Evolutionary conservation across 2,113 vertebrate species (phyloP), one percentile per base, ranked within the genome.

Genomic region (Apteryx mantelli): DNA sequence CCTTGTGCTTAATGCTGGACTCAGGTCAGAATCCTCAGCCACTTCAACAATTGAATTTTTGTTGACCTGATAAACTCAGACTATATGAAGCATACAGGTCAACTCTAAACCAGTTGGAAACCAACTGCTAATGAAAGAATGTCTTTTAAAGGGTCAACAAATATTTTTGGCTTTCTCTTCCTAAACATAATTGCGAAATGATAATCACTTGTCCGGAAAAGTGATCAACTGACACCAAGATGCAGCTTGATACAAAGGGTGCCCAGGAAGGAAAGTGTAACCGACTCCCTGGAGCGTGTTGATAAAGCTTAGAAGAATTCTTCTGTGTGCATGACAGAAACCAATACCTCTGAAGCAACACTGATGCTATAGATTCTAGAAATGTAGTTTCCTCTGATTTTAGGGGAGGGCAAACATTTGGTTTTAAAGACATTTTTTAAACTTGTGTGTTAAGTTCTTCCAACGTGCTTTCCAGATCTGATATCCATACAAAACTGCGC

Each of bases 381-480:
- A 48, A 68, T 73, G 36, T 18, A n/a, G 44, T 24, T 56, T 63
- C 65, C 52, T 95, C 69, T 77, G 65, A 30, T 79, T 68, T 11
- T 42, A 55, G 83, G 30, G 79, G 34, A 92, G 12, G 58, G 79
- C 42, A 82, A 88, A 96, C 83, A 87, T 48, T 69, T 53, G 26
- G n/a, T 26, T 70, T 84, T 24, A 74, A 93, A 50, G 26, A 32
- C 13, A 64, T 58, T 86, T 70, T 46, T 76, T 52, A 56, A 78
- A 50, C 75, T 86, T 40, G 17, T 53, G 24, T 22, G 15, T 79
- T 87, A 84, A 85, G n/a, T 93, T 88, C 86, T 60, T 95, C 82
- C 76, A 34, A 87, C 93, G 53, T 25, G 32, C 82, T 81, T 94
- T 96, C 78, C 95, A 95, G 89, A 93, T 93, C 94, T 90, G 94